Percentiles rank a stretch among this genome's conserved stretches.
Evolutionary conservation across 2,113 vertebrate genomes (phyloP).

Genomic region (Myotis yumanensis): DNA sequence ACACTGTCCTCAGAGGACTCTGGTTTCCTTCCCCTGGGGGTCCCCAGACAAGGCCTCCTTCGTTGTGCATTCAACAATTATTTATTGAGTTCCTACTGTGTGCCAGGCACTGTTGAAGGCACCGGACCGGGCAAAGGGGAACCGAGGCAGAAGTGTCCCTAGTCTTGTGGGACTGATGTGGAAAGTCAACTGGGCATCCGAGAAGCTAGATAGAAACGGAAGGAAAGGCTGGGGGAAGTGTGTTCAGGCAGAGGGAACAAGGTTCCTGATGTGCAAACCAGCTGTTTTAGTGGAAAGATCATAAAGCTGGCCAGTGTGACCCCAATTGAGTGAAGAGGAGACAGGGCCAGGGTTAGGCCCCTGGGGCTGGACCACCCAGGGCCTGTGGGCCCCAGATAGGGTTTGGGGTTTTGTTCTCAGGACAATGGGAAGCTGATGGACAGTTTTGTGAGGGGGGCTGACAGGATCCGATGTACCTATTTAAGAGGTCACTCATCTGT

Average conservation of each 20-base stretch:
- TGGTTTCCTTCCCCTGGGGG: background rate
- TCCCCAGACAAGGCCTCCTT: background rate
- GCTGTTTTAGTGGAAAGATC: background rate
- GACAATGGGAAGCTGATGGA: background rate
- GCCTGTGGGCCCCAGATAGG: background rate
- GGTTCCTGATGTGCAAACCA: background rate
- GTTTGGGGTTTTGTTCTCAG: background rate
- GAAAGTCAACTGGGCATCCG: background rate
- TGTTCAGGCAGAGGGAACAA: background rate
- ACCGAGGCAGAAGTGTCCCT: background rate
- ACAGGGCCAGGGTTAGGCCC: background rate
- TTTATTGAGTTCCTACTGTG: slow-evolving; percentile 54
- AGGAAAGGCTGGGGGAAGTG: background rate
- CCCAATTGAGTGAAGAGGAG: background rate
- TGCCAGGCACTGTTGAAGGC: background rate
- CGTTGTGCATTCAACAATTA: slow-evolving; percentile 50
- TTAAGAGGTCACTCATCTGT: background rate
- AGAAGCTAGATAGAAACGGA: background rate
- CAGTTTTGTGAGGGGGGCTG: background rate
- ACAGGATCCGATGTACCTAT: background rate
- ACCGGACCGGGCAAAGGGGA: background rate
- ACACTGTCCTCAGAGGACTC: background rate
- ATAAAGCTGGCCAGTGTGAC: background rate
- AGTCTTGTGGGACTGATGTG: background rate
- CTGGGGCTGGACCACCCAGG: background rate